phyloP scores from a whole-genome alignment of 1,140 invertebrate genomes.

The Drosophila burlai region DNA sequence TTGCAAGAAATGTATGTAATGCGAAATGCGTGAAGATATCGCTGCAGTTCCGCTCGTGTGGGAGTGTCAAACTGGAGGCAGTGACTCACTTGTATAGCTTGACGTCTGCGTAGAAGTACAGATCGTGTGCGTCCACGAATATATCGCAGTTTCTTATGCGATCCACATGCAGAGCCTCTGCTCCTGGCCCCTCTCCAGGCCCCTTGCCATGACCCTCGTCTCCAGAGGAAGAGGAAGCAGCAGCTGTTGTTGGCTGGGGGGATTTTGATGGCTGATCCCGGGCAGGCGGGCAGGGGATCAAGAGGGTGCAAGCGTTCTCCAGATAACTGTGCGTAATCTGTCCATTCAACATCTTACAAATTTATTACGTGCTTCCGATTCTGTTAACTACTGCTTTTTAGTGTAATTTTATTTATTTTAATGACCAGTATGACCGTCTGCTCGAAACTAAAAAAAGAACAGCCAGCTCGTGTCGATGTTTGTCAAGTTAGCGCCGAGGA shows the following conservation, averaged over 20 bases:
- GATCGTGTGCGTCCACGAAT: slow-evolving; percentile 76
- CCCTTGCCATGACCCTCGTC: slow-evolving; percentile 12
- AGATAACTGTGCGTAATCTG: slow-evolving; percentile 71
- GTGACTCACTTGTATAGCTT: slow-evolving; percentile 77
- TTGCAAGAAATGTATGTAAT: slow-evolving; percentile 6
- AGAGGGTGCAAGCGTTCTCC: slow-evolving; percentile 67
- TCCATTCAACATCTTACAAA: slow-evolving; percentile 72
- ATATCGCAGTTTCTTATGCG: slow-evolving; percentile 81
- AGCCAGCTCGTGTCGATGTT: neutral
- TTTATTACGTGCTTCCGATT: slow-evolving; percentile 42
- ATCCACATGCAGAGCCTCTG: slow-evolving; percentile 57
- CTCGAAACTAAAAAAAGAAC: slow-evolving; percentile 22
- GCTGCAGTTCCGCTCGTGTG: neutral
- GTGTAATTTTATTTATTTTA: slow-evolving; percentile 54
- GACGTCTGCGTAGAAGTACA: slow-evolving; percentile 77
- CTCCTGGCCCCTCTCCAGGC: slow-evolving; percentile 12
- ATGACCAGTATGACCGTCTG: slow-evolving; percentile 48
- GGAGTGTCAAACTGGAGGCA: neutral
- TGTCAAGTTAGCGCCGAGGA: neutral
- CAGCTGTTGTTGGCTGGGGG: slow-evolving; percentile 43
- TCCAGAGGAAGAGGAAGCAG: slow-evolving; percentile 28
- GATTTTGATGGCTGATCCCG: slow-evolving; percentile 53
- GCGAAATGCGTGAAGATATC: slow-evolving; percentile 9
- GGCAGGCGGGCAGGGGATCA: slow-evolving; percentile 62
- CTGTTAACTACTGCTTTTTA: slow-evolving; percentile 49